These are phyloP conservation scores for Takifugu ocellatus DNA, from an alignment of 2,797 vertebrate species.

Conservation along the genomic window DNA sequence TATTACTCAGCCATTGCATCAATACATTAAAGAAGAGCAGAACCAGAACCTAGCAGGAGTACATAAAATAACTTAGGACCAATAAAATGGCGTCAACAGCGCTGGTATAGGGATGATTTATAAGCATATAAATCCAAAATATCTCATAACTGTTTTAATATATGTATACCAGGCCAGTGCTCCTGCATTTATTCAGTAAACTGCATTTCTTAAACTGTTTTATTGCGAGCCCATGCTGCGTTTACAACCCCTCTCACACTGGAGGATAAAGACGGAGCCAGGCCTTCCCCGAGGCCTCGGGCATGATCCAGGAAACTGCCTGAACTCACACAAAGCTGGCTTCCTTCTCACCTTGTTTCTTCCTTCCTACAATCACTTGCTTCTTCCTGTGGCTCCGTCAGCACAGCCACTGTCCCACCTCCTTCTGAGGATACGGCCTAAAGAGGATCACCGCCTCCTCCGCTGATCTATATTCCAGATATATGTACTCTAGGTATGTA, in stretches of 20 bases:
- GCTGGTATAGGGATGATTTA: neutral
- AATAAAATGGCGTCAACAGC: too few relatives aligned
- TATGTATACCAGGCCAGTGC: conserved; percentile 23
- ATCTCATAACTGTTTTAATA: neutral
- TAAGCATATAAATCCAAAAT: neutral
- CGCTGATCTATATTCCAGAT: too few relatives aligned
- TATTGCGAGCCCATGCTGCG: conserved; percentile 52
- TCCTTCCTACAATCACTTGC: neutral
- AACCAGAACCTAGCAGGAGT: too few relatives aligned
- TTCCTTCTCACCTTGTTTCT: neutral
- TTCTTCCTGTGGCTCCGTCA: neutral
- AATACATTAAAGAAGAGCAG: too few relatives aligned
- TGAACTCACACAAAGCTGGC: conserved; percentile 23
- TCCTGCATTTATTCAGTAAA: conserved; percentile 58
- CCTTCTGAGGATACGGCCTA: too few relatives aligned
- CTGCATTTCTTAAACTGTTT: conserved; percentile 63
- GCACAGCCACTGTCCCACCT: too few relatives aligned
- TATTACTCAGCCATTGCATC: too few relatives aligned
- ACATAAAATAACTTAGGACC: too few relatives aligned
- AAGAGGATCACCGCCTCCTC: too few relatives aligned
- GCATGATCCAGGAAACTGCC: conserved; percentile 36
- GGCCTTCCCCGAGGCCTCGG: conserved; percentile 25
- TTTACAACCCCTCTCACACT: conserved; percentile 49
- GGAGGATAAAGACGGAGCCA: conserved; percentile 42
- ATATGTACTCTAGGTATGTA: neutral